Conservation (phyloP, 2,113 vertebrate species). For the Bombycilla garrulus region DNA sequence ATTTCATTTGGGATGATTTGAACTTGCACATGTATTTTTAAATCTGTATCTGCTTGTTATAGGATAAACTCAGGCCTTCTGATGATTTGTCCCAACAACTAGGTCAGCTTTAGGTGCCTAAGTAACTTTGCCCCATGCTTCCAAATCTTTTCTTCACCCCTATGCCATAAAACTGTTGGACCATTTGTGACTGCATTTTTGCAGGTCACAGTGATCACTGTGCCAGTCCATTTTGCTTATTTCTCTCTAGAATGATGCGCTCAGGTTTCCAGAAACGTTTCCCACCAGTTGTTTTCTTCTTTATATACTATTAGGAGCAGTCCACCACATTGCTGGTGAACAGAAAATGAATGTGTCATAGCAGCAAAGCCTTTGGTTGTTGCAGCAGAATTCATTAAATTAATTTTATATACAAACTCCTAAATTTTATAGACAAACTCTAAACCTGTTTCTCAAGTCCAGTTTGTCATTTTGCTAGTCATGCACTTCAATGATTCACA, state of each 20-base stretch:
- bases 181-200: not conserved
- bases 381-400: not conserved
- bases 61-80: not conserved
- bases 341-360: not conserved
- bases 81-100: not conserved
- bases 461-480: not conserved
- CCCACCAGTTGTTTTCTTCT: not conserved
- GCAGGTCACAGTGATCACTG: not conserved
- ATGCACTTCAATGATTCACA: not conserved
- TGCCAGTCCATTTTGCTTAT: not conserved
- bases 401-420: not conserved
- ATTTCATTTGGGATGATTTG: not conserved
- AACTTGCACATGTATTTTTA: not conserved
- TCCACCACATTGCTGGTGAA: not conserved
- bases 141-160: not conserved
- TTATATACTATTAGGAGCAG: not conserved
- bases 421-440: not conserved
- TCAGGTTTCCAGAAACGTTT: not conserved
- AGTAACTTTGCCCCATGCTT: not conserved
- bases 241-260: not conserved
- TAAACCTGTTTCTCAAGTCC: conserved; percentile 12
- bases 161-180: not conserved
- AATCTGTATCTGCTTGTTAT: not conserved
- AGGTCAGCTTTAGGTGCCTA: not conserved
- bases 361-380: not conserved